These are phyloP conservation scores for Agrotis exclamationis DNA, from an alignment of 2,888 invertebrate species.

Conservation along the genomic window DNA sequence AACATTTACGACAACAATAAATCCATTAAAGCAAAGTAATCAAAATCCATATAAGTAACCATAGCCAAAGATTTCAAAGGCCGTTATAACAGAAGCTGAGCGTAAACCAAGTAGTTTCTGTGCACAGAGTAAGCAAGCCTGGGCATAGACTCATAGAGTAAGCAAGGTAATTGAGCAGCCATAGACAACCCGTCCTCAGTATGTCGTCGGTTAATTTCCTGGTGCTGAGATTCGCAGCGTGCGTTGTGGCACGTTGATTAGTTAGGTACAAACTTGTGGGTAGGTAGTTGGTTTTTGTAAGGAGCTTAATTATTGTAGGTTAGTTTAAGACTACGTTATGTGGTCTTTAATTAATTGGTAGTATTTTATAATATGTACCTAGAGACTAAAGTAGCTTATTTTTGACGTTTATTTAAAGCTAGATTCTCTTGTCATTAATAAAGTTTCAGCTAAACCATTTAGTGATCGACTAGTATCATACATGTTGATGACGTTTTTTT, in stretches of 20 bases:
- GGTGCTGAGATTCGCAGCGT: constrained; percentile 66
- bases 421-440: no score
- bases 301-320: constrained; percentile 27
- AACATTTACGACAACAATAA: not conserved
- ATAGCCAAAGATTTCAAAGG: constrained; percentile 24
- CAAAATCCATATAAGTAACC: constrained; percentile 16
- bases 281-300: constrained; percentile 39
- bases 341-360: not conserved
- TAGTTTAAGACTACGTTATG: constrained; percentile 1
- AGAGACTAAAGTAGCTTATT: no score
- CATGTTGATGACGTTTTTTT: no score
- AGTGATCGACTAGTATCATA: no score
- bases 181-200: constrained; percentile 69
- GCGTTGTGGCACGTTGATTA: constrained; percentile 61
- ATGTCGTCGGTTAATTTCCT: constrained; percentile 82
- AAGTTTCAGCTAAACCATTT: no score
- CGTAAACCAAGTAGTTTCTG: constrained; percentile 59
- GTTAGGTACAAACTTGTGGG: constrained; percentile 38
- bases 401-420: not conserved
- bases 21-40: constrained; percentile 40
- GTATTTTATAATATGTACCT: not conserved
- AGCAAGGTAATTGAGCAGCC: constrained; percentile 71
- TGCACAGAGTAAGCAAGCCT: constrained; percentile 53
- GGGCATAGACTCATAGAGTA: constrained; percentile 57
- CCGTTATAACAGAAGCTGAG: constrained; percentile 38